Evolutionary conservation across 2,113 vertebrate genomes (phyloP), one percentile per base, ranked within the genome.

Genomic region (Scartelaos histophorus): DNA sequence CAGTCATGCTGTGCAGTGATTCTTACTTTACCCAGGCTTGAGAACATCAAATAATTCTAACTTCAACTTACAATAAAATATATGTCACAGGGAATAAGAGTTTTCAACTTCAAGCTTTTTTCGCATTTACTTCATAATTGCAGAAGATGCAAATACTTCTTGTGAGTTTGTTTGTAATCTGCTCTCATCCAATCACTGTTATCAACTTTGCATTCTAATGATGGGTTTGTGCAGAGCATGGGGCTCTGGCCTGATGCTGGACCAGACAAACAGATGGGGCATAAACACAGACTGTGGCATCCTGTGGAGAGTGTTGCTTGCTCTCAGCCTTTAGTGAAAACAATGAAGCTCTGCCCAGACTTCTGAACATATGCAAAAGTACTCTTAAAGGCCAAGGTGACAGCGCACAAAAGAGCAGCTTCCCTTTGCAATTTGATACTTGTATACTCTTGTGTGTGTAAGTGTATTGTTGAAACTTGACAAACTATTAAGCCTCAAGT

Each of bases 311-410:
- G 91, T 86, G 87, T 84, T 87, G 86, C 92, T 88, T 87, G 86
- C 92, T 88, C 91, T 91, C 88, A 91, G 85, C 83, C 90, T 88
- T 88, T 90, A 88, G 91, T 88, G 86, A 92, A 91, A 94, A 87
- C 83, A 91, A 94, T 94, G 92, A 87, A 90, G 89, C 89, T 89
- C 87, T 88, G 79, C 58, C 83, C 88, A 90, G 82, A 87, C 69
- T 91, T 88, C 19, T 15, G 5, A 77, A 79, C 70, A 76, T 11
- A 83, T 82, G 81, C 83, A 80, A 66, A 83, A 90, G 90, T 79
- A 86, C 87, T 75, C 84, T 91, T 87, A 83, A 84, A 81, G 86
- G 86, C 89, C 88, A 89, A 92, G 91, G 91, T 93, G 91, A 91
- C 86, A 87, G 78, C 81, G 79, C 16, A 66, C 88, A 83, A 85